phyloP scores from a whole-genome alignment of 2,888 invertebrate species.

The Chorisops tibialis region DNA sequence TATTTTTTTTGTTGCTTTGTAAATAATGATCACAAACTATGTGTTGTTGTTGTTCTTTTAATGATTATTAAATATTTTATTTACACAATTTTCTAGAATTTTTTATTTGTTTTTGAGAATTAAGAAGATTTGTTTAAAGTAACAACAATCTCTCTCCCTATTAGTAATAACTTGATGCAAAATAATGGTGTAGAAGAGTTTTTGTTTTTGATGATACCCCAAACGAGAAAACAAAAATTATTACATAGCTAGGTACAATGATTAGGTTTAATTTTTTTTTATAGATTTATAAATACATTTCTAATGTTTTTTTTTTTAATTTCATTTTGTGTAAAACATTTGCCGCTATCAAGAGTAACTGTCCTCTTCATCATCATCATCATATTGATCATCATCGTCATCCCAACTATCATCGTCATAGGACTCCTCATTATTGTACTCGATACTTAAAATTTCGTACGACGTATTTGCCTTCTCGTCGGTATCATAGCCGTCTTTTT shows the following conservation, averaged over 20 bases:
- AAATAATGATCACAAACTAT: conserved; percentile 9
- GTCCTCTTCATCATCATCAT: conserved; percentile 28
- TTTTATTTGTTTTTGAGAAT: too few species aligned
- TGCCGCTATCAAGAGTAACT: conserved; percentile 19
- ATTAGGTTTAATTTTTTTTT: background rate
- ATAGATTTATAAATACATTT: background rate
- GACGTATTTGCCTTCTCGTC: conserved; percentile 27
- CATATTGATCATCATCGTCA: conserved; percentile 28
- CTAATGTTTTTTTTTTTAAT: background rate
- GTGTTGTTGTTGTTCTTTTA: background rate
- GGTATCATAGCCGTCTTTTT: conserved; percentile 5
- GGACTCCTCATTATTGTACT: conserved; percentile 27
- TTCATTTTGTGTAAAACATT: background rate
- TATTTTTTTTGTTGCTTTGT: conserved; percentile 6
- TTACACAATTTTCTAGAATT: too few species aligned
- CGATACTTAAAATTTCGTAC: conserved; percentile 31
- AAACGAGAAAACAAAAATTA: too few species aligned
- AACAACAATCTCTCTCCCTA: too few species aligned
- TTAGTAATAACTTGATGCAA: too few species aligned
- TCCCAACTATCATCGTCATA: conserved; percentile 26
- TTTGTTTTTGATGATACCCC: background rate
- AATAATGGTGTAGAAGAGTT: too few species aligned
- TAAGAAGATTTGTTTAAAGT: too few species aligned
- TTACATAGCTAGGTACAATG: too few species aligned
- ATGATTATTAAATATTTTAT: too few species aligned